Percentiles rank a stretch among this genome's conserved stretches.
Conservation (phyloP, 2,888 invertebrate genomes). For the Panzeria rudis region DNA sequence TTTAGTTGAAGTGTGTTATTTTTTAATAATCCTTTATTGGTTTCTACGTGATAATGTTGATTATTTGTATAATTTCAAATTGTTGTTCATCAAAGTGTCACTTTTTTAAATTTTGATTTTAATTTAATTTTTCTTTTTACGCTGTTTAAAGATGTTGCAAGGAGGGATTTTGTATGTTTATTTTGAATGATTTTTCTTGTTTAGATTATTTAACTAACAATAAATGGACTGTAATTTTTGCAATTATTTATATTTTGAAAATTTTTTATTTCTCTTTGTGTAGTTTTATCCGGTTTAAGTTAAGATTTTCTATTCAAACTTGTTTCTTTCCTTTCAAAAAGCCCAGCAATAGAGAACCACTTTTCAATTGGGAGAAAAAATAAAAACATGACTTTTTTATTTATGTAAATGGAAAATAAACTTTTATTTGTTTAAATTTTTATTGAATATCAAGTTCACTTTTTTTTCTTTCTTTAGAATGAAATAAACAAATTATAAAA, state of each 20-base stretch:
- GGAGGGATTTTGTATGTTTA: constrained; percentile 45
- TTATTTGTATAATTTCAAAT: not conserved
- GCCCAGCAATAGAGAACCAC: constrained; percentile 11
- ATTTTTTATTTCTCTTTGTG: not conserved
- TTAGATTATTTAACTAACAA: constrained; percentile 20
- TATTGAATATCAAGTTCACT: constrained; percentile 7
- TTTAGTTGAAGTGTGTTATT: not conserved
- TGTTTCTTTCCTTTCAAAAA: constrained; percentile 18
- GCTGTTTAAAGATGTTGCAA: constrained; percentile 11
- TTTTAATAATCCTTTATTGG: constrained; percentile 31
- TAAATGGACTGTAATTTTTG: constrained; percentile 22
- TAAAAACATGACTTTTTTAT: not conserved
- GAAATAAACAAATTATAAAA: not conserved
- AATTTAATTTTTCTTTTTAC: not conserved
- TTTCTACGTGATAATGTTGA: constrained; percentile 4
- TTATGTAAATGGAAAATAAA: constrained; percentile 3
- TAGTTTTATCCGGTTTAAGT: not conserved
- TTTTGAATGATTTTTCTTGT: not conserved
- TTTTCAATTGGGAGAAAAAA: constrained; percentile 26
- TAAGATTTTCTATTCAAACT: constrained; percentile 20
- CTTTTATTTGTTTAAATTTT: constrained; percentile 18
- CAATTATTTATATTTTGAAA: constrained; percentile 2
- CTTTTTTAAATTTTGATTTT: not conserved
- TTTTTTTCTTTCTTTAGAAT: constrained; percentile 4
- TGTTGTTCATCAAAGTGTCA: constrained; percentile 37